These are phyloP conservation scores for Lacerta bilineata DNA, from an alignment of 2,797 vertebrate species.

Conservation along the genomic window DNA sequence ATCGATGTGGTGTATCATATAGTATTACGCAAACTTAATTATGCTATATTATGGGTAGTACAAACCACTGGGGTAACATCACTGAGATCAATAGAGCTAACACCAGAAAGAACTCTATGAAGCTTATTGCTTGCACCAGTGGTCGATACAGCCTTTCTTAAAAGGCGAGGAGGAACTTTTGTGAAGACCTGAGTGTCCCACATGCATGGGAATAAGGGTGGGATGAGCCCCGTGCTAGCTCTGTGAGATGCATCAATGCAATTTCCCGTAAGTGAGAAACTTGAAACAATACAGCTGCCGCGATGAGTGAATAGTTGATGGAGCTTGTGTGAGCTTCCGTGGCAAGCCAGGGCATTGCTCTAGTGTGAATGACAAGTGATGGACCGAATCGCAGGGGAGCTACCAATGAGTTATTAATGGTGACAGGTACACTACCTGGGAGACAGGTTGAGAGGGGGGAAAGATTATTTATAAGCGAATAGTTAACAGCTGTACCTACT, in stretches of 20 bases:
- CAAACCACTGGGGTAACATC: background rate
- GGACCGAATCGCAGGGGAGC: slow-evolving; percentile 81
- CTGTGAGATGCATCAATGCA: slow-evolving; percentile 41
- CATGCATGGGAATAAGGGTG: slow-evolving; percentile 14
- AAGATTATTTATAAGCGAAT: slow-evolving; percentile 89
- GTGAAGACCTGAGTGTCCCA: fast-evolving
- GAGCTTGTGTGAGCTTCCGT: slow-evolving; percentile 72
- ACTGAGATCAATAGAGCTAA: background rate
- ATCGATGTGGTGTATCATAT: slow-evolving; percentile 12
- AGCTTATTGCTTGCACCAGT: slow-evolving; percentile 16
- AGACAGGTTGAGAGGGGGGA: slow-evolving; percentile 84
- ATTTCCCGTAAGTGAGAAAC: slow-evolving; percentile 45
- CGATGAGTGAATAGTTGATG: slow-evolving; percentile 74
- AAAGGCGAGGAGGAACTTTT: slow-evolving; percentile 41
- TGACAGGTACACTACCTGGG: slow-evolving; percentile 86
- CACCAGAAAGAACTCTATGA: background rate
- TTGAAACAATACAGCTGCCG: slow-evolving; percentile 65
- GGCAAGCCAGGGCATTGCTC: slow-evolving; percentile 74
- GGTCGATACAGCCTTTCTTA: slow-evolving; percentile 36
- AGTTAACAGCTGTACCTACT: slow-evolving; percentile 90
- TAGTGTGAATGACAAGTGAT: slow-evolving; percentile 83
- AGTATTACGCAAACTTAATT: slow-evolving; percentile 43
- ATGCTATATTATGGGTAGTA: slow-evolving; percentile 5
- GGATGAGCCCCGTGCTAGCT: slow-evolving; percentile 15
- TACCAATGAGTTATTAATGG: slow-evolving; percentile 83